Evolutionary conservation across 2,888 invertebrate species (phyloP), one percentile per base, ranked within the genome.

Genomic region (Linnaemya vulpina): DNA sequence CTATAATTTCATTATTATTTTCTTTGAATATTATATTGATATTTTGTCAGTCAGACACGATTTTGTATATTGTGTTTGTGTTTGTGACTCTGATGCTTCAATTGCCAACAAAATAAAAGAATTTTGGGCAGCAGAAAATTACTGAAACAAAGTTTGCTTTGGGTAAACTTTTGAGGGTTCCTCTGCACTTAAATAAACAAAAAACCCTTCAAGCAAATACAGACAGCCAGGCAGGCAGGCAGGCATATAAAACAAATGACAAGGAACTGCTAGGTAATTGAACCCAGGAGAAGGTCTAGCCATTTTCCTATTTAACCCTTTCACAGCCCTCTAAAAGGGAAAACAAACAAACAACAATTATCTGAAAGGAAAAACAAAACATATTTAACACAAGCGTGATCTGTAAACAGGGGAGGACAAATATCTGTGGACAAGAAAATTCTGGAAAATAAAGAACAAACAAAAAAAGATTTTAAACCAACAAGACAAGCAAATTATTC

Each of bases 151-250:
- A 80, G 67, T 60, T 84, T 80, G 25, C 53, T 82, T 84, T 73
- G 75, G 71, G 77, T 74, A 77, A 85, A 82, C 71, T 83, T 84
- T 85, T 84, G 78, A 86, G 75, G 80, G 76, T 85, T 86, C 68
- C 62, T 76, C 35, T 20, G 38, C 22, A 55, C 40, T 35, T 40
- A 55, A 63, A 11, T 25, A 68, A 68, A 15, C 20, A 20, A 30
- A 68, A 30, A 38, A 15, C 22, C n/a, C n/a, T 49, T 67, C 22
- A 38, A 0, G 60, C 30, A 30, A 30, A 30, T 30, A 30, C 5
- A 30, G 30, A 5, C 30, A 30, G 30, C 30, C 30, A 30, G 17
- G 38, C 35, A 35, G 4, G 62, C 62, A 70, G 13, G 38, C 35
- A 65, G 22, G 11, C 43, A 17, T 10, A 11, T 35, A 15, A 81